These are phyloP conservation scores for Xestobium rufovillosum DNA, from an alignment of 2,888 invertebrate species.

Conservation along the genomic window DNA sequence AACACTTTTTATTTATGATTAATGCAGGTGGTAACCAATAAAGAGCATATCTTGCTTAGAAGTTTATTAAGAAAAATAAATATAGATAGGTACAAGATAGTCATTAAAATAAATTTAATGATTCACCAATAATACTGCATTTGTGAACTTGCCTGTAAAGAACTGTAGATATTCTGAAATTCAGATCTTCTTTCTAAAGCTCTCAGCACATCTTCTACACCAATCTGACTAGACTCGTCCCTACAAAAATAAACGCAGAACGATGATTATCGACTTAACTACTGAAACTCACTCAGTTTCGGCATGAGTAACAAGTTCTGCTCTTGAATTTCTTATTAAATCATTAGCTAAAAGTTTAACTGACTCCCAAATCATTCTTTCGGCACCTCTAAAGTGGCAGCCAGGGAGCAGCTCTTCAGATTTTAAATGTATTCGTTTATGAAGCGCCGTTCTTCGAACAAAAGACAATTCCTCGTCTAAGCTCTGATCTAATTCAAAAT, in stretches of 20 bases:
- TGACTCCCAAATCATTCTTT: constrained; percentile 47
- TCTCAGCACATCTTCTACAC: not conserved
- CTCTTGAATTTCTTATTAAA: constrained; percentile 36
- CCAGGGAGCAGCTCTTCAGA: constrained; percentile 45
- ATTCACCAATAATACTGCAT: constrained; percentile 2
- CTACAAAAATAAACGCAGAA: too few species aligned
- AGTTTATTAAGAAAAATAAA: too few species aligned
- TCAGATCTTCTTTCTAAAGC: not conserved
- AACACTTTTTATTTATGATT: too few species aligned
- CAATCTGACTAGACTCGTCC: not conserved
- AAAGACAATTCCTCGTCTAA: constrained; percentile 37
- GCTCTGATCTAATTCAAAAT: constrained; percentile 26
- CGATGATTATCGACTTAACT: too few species aligned
- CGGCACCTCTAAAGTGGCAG: constrained; percentile 42
- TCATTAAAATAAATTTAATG: too few species aligned
- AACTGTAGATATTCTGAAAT: not conserved
- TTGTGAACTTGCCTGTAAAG: not conserved
- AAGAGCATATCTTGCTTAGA: too few species aligned
- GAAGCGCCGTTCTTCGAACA: constrained; percentile 42
- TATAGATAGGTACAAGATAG: too few species aligned
- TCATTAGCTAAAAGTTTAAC: constrained; percentile 48
- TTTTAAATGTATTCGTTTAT: constrained; percentile 42
- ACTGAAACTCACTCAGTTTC: too few species aligned
- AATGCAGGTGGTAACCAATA: too few species aligned
- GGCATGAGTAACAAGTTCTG: constrained; percentile 29